Evolutionary conservation across 2,113 vertebrate species (phyloP), one percentile per base, ranked within the genome.

Genomic region (Pangasianodon gigas): DNA sequence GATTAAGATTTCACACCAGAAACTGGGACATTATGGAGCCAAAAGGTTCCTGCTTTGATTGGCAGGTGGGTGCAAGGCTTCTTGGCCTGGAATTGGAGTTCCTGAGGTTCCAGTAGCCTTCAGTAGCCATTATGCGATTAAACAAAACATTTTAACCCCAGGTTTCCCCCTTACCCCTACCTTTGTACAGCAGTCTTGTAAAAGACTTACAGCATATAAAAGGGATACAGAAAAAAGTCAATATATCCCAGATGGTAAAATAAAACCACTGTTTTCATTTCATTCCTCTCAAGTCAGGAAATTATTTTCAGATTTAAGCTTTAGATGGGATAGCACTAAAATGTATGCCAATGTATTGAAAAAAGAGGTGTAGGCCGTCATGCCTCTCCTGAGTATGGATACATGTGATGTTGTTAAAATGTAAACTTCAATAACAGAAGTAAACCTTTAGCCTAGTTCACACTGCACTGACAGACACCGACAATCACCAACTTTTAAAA

Each of bases 241-340:
- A 80, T 80, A 80, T 16, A 51, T 80, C 77, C 51, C 79, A 82
- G 79, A 54, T 82, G 79, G 51, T 52, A 54, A 54, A 82, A 82
- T 82, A 32, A 54, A 82, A 54, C 51, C 51, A 44, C 29, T 32
- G 79, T 82, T 82, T 82, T 54, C 51, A 18, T 82, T 32, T 54
- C 29, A 32, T 54, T 54, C 6, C 19, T 82, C n/a, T 82, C 79
- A n/a, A 82, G 29, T 16, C 77, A 54, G 79, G 51, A 32, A 82
- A 82, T 82, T n/a, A 32, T 32, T 82, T 82, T 81, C 79, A 52
- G 48, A n/a, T 52, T 81, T 81, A 16, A 81, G 79, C 48, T 52
- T 52, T 81, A 52, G 79, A n/a, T 16, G 26, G 77, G 26, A 52
- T 81, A 18, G 44, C 37, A 29, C 11, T 79, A 26, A 79, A 54